Conservation (phyloP, 2,113 vertebrate species). For the Hydrolagus affinis region DNA sequence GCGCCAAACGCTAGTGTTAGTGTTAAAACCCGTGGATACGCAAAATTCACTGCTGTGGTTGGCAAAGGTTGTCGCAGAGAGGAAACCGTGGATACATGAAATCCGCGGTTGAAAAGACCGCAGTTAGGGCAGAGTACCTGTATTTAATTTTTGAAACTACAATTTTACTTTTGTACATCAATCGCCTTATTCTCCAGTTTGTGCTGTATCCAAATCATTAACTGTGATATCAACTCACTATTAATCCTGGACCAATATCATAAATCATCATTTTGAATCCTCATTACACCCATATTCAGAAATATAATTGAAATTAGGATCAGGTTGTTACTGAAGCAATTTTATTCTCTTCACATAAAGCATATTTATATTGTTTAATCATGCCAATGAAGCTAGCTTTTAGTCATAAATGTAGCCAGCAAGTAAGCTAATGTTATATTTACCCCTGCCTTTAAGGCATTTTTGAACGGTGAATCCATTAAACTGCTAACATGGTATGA, state of each 20-base stretch:
- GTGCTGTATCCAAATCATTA: background rate
- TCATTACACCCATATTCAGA: background rate
- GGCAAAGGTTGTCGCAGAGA: no score
- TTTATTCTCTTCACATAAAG: background rate
- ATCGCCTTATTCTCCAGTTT: background rate
- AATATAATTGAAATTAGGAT: background rate
- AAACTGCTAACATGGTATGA: background rate
- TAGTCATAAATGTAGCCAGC: background rate
- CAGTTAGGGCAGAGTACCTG: no score
- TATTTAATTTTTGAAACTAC: no score
- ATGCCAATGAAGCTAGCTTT: background rate
- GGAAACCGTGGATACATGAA: no score
- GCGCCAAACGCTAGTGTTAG: no score
- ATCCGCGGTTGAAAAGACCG: no score
- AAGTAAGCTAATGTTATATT: constrained; percentile 11
- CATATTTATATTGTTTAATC: constrained; percentile 1
- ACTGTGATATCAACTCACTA: background rate
- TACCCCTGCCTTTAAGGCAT: background rate
- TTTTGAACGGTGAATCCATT: background rate
- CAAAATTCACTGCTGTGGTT: no score
- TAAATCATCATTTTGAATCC: background rate
- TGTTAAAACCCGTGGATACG: no score
- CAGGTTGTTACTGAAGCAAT: background rate
- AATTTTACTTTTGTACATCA: no score
- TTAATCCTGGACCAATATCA: background rate